These are phyloP conservation scores for Formica aserva DNA, from an alignment of 2,888 invertebrate genomes.

Conservation along the genomic window DNA sequence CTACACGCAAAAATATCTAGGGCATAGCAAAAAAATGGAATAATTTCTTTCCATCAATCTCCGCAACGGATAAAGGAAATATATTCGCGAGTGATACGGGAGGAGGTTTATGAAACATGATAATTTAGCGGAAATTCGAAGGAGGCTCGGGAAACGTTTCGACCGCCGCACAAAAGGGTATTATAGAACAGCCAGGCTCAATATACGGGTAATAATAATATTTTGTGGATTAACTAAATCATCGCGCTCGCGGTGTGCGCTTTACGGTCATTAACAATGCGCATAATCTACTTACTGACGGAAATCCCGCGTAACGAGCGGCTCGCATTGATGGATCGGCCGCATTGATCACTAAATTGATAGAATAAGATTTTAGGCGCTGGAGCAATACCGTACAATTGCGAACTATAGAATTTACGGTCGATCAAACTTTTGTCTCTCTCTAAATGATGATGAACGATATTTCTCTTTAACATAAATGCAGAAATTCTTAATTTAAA, in stretches of 20 bases:
- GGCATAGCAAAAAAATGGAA: background rate
- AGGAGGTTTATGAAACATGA: conserved; percentile 10
- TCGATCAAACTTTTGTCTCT: conserved; percentile 18
- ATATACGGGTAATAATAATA: conserved; percentile 69
- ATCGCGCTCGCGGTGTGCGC: conserved; percentile 61
- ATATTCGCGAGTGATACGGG: conserved; percentile 9
- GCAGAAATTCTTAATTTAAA: background rate
- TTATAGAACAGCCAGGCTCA: conserved; percentile 54
- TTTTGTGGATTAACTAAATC: conserved; percentile 71
- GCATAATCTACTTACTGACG: conserved; percentile 71
- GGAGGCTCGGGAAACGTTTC: conserved; percentile 36
- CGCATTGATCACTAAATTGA: conserved; percentile 64
- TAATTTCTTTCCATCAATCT: conserved; percentile 5
- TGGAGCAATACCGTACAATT: conserved; percentile 24
- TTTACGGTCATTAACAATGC: conserved; percentile 69
- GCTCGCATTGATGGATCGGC: conserved; percentile 61
- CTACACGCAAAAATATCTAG: background rate
- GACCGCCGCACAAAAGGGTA: conserved; percentile 36
- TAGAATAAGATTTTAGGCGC: conserved; percentile 61
- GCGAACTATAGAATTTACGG: conserved; percentile 9
- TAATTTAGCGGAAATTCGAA: conserved; percentile 56
- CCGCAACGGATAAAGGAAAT: conserved; percentile 16
- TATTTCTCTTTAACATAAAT: conserved; percentile 5
- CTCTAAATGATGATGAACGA: background rate
- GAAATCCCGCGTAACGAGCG: conserved; percentile 70